Base-by-base conservation (phyloP, 2,888 invertebrate species). In the Parelbella ahira region DNA sequence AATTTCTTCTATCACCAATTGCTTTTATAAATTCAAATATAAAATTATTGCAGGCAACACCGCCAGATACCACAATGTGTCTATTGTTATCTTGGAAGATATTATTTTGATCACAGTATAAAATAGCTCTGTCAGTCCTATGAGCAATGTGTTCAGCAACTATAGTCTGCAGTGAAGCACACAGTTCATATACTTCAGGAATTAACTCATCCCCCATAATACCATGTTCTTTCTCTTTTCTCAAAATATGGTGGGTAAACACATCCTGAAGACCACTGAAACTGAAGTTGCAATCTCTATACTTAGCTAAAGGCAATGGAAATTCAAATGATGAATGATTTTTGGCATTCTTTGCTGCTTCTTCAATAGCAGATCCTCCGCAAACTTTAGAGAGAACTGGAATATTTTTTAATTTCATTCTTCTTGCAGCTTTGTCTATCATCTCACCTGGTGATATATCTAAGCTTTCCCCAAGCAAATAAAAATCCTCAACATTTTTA, bases 391-490 rank as follows among this genome's bases (percentile, higher is more conserved):
- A 84, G 68, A 92, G 96, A 60, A 93, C 91, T 5, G 91, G 90
- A 43, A 97, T 75, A 69, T 95, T 94, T 63, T 88, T 91, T 32
- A 98, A 78, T 63, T 96, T 96, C 74, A 98, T 82, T 60, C 94
- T 89, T 62, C 98, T 90, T 1, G 97, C 94, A 47, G 91, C 96
- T 88, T 98, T 98, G 70, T 99, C 98, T 58, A 97, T 91, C 0
- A 94, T 91, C 88, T 98, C 97, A 7, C 99, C 99, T 3, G 98
- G 97, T 3, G 98, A 93, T 86, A 95, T 94, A 74, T 98, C 97
- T 9, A 93, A 58, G 21, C 90, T 88, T 55, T 92, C 88, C 0
- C 98, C 98, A 18, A 99, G 89, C 37, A 97, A 76, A 25, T 91
- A 67, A 79, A 97, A 97, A 33, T 93, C 89, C 51, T 93, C 89